These are phyloP conservation scores for Leuciscus waleckii DNA, from an alignment of 2,797 vertebrate species.

Conservation along the genomic window DNA sequence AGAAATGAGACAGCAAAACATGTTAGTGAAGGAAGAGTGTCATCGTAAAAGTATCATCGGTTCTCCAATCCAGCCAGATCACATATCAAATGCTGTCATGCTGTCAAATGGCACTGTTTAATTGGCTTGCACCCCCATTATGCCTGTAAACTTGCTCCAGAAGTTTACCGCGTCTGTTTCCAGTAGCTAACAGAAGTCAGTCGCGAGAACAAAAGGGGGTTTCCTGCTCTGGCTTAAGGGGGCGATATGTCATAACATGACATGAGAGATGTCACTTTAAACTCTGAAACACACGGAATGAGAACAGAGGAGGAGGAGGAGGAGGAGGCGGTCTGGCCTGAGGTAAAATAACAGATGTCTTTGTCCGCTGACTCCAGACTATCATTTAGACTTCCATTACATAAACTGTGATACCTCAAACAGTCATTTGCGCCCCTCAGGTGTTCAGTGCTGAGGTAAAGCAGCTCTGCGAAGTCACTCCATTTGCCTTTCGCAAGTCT, in stretches of 20 bases:
- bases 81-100: conserved; percentile 8
- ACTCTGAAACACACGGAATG: neutral
- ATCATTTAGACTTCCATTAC: conserved; percentile 57
- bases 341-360: conserved; percentile 59
- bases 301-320: conserved; percentile 28
- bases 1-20: conserved; percentile 55
- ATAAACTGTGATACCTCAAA: conserved; percentile 45
- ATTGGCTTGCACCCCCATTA: neutral
- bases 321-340: conserved; percentile 49
- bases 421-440: conserved; percentile 21
- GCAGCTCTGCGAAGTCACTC: neutral
- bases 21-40: neutral
- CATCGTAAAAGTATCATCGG: neutral
- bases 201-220: conserved; percentile 32
- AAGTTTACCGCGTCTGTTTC: neutral
- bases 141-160: conserved; percentile 2
- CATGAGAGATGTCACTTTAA: conserved; percentile 52
- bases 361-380: conserved; percentile 48
- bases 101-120: conserved; percentile 11
- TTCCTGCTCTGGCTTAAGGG: conserved; percentile 54
- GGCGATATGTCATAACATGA: conserved; percentile 48
- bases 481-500: neutral
- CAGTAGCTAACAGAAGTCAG: conserved; percentile 17
- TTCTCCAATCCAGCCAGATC: conserved; percentile 15
- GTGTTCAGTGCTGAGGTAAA: conserved; percentile 28